Base-by-base conservation (phyloP, 2,113 vertebrate species). In the Amazona vittata region DNA sequence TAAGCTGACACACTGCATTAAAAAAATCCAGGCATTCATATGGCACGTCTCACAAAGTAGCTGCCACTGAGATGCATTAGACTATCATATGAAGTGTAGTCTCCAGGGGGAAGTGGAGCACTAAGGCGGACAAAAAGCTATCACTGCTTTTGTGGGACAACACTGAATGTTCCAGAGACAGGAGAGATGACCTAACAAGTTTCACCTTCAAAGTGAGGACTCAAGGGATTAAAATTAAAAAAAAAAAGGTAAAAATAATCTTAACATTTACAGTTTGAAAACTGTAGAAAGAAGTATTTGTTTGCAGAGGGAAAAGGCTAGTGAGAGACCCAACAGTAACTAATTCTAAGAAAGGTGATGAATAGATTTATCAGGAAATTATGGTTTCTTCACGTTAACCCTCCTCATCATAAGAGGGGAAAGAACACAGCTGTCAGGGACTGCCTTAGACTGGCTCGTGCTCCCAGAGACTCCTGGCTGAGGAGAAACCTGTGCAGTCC, bases 81-180 rank as follows among this genome's bases (percentile, higher is more conserved):
- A 55, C 35, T 33, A 73, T 43, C 11, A 0, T 47, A 49, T 84
- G 37, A 60, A 69, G 52, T 63, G 43, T 44, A 15, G 74, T 73
- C 93, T 94, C 65, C 41, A 78, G 75, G 39, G 87, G 31, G 17
- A 93, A 84, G 20, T 2, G 44, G 64, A 92, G 46, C 77, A 86
- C 35, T 67, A 49, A 71, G 88, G 5, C 41, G 92, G 52, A 92
- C 91, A 89, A 92, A 95, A 95, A 92, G 67, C 70, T 63, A 26
- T 24, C 35, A 10, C 1, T 83, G 59, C 44, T 88, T 85, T 64
- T 88, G 59, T 65, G 37, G 37, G 68, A 62, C 64, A 70, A 25
- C 11, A 20, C 28, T 37, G 28, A 69, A 46, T 0, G 5, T 76
- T 64, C 12, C 74, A 91, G 21, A 92, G 70, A 81, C 55, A 59